phyloP scores from a whole-genome alignment of 2,888 invertebrate species.

The Dicyrtomina minuta region DNA sequence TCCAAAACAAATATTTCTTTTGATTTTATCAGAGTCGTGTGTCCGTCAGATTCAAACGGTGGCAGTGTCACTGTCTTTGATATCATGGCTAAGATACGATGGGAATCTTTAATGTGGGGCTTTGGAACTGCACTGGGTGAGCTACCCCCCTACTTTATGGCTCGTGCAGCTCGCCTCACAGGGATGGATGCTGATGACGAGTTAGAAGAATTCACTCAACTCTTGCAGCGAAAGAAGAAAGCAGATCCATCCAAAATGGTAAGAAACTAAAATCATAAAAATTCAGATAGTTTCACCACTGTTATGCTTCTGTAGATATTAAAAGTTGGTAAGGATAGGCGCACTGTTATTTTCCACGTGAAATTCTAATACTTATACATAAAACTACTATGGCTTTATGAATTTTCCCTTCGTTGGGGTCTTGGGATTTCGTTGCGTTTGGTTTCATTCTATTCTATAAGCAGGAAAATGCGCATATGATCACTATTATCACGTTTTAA shows the following conservation, averaged over 20 bases:
- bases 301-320: background rate
- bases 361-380: no score
- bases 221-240: conserved; percentile 63
- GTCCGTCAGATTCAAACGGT: conserved; percentile 68
- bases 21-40: conserved; percentile 77
- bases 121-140: conserved; percentile 98
- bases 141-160: conserved; percentile 99
- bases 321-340: no score
- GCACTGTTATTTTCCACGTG: no score
- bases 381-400: no score
- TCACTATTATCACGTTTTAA: no score
- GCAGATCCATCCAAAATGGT: conserved; percentile 57
- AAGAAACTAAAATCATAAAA: conserved; percentile 36
- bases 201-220: conserved; percentile 71
- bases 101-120: conserved; percentile 98
- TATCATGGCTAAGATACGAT: conserved; percentile 64
- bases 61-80: conserved; percentile 76
- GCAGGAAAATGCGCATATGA: no score
- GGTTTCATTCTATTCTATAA: no score
- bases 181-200: conserved; percentile 67
- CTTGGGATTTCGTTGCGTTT: no score
- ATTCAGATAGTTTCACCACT: no score
- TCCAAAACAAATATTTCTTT: no score
- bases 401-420: no score
- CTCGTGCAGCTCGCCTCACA: conserved; percentile 78